These are phyloP conservation scores for Tapera naevia DNA, from an alignment of 2,797 vertebrate species.

Conservation along the genomic window DNA sequence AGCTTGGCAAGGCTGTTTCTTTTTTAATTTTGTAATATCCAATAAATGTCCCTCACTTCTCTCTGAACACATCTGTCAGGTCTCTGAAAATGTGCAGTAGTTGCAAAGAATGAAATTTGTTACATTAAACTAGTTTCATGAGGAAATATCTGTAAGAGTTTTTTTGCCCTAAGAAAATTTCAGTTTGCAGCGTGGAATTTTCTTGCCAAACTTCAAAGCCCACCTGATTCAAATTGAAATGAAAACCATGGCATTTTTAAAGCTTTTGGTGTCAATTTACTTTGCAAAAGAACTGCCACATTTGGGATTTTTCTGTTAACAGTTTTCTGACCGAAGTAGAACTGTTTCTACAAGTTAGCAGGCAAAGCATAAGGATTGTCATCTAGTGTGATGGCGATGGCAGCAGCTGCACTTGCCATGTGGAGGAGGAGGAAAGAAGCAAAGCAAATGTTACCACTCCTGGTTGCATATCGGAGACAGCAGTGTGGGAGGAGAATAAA, in stretches of 20 bases:
- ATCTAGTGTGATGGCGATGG: slow-evolving; percentile 27
- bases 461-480: slow-evolving; percentile 33
- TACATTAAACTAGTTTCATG: neutral
- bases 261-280: neutral
- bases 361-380: slow-evolving; percentile 53
- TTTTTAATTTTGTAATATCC: neutral
- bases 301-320: slow-evolving; percentile 31
- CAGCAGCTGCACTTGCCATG: slow-evolving; percentile 59
- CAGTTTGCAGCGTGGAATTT: neutral
- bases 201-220: slow-evolving; percentile 11
- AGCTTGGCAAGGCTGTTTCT: neutral
- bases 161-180: neutral
- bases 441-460: slow-evolving; percentile 59
- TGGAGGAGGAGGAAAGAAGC: slow-evolving; percentile 59
- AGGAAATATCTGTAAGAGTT: neutral
- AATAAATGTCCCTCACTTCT: neutral
- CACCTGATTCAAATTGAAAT: neutral
- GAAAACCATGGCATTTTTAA: neutral
- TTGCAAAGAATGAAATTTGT: neutral
- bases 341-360: slow-evolving; percentile 48
- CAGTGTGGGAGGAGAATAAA: slow-evolving; percentile 48
- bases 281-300: neutral
- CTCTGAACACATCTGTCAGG: neutral
- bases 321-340: slow-evolving; percentile 41
- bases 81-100: neutral